Conservation (phyloP, 2,888 invertebrate species). For the Trachelus tabidus region DNA sequence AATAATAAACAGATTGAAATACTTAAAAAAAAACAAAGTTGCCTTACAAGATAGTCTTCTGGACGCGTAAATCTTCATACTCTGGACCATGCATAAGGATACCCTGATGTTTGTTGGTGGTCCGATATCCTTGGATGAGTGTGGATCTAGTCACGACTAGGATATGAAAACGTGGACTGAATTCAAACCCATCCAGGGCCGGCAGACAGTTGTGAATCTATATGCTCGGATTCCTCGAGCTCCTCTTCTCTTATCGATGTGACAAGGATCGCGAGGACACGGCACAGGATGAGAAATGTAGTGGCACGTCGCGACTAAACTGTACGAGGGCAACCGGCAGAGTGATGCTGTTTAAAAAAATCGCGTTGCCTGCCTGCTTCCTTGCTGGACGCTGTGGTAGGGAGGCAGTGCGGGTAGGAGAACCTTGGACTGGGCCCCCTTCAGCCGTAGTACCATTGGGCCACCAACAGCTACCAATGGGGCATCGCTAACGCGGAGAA, state of each 20-base stretch:
- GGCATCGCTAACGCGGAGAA: slow-evolving; percentile 16
- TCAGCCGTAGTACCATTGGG: not conserved
- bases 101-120: slow-evolving; percentile 32
- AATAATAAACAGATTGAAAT: not conserved
- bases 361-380: slow-evolving; percentile 12
- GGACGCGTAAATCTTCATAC: not conserved
- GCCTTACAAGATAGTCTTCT: not conserved
- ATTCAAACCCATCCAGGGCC: slow-evolving; percentile 77
- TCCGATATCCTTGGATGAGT: slow-evolving; percentile 79
- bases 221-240: not conserved
- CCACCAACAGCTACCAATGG: not conserved
- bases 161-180: slow-evolving; percentile 75
- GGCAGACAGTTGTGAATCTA: slow-evolving; percentile 29
- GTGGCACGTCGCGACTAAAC: slow-evolving; percentile 16
- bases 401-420: slow-evolving; percentile 9
- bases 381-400: not conserved
- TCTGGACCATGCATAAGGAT: not conserved
- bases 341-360: slow-evolving; percentile 35
- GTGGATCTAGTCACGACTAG: slow-evolving; percentile 82
- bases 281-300: slow-evolving; percentile 4
- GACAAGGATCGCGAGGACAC: slow-evolving; percentile 9
- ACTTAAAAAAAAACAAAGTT: not conserved
- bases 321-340: slow-evolving; percentile 26
- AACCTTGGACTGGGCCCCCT: slow-evolving; percentile 13
- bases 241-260: slow-evolving; percentile 20